Evolutionary conservation across 2,797 vertebrate genomes (phyloP).

Genomic region (Neoniphon sammara): DNA sequence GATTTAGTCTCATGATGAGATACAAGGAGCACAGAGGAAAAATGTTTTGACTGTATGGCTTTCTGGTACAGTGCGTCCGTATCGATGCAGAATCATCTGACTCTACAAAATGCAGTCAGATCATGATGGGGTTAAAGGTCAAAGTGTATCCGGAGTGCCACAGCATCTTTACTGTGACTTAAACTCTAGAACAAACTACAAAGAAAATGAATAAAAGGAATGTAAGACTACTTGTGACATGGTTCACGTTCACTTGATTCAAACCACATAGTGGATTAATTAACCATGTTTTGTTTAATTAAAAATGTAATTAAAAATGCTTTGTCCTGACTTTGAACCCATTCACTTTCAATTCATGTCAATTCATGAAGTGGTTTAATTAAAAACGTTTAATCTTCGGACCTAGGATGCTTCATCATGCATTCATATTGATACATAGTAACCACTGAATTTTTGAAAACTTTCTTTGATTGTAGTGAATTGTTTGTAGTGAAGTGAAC

Average conservation of each 20-base stretch:
- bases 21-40: slow-evolving; percentile 44
- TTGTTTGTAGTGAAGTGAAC: neutral
- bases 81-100: slow-evolving; percentile 38
- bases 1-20: slow-evolving; percentile 35
- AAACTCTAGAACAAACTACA: neutral
- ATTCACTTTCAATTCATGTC: slow-evolving; percentile 28
- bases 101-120: slow-evolving; percentile 47
- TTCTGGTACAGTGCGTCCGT: slow-evolving; percentile 24
- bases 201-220: slow-evolving; percentile 20
- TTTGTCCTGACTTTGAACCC: slow-evolving; percentile 47
- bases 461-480: neutral
- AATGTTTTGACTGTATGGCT: slow-evolving; percentile 37
- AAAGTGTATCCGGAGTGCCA: neutral
- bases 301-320: slow-evolving; percentile 45
- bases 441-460: slow-evolving; percentile 3
- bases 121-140: neutral
- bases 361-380: slow-evolving; percentile 39
- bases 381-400: slow-evolving; percentile 38
- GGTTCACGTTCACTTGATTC: slow-evolving; percentile 16
- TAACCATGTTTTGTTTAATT: slow-evolving; percentile 43
- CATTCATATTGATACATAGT: slow-evolving; percentile 19
- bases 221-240: slow-evolving; percentile 9
- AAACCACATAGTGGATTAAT: slow-evolving; percentile 34
- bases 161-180: slow-evolving; percentile 39
- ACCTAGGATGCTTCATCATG: slow-evolving; percentile 26